These are phyloP conservation scores for Phalacrocorax carbo DNA, from an alignment of 2,113 vertebrate genomes.

Conservation along the genomic window DNA sequence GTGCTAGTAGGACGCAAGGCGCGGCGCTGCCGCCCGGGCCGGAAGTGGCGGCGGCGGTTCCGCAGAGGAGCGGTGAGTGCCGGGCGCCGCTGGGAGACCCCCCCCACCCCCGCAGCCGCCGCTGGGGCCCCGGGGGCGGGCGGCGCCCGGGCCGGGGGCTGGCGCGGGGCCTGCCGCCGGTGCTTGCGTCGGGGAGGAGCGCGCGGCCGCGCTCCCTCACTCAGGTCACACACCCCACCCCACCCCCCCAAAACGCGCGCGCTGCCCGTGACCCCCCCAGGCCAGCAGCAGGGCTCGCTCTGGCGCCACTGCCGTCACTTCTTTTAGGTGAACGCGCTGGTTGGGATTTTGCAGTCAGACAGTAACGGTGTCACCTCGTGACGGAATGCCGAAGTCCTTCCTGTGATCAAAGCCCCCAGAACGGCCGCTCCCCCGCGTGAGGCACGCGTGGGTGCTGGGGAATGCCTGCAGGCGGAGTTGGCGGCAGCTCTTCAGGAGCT, in stretches of 20 bases:
- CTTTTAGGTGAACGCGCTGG: fast-evolving
- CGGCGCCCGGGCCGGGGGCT: too few species aligned
- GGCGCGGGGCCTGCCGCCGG: background rate
- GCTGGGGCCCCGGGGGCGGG: too few species aligned
- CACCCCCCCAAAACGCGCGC: too few species aligned
- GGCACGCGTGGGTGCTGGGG: fast-evolving
- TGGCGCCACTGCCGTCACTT: too few species aligned
- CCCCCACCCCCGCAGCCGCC: background rate
- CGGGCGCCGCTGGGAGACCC: background rate
- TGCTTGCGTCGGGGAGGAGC: background rate
- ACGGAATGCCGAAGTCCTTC: background rate
- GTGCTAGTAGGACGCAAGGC: background rate
- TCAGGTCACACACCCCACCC: too few species aligned
- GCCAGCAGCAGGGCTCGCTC: fast-evolving
- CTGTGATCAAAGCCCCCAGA: background rate
- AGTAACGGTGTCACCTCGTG: background rate
- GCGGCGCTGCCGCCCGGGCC: background rate
- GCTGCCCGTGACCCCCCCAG: background rate
- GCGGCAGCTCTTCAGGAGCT: background rate
- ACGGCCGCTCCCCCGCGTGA: fast-evolving
- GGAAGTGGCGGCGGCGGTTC: background rate
- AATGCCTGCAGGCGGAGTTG: background rate
- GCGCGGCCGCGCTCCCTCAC: background rate
- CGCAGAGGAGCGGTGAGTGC: background rate
- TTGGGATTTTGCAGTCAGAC: background rate